Evolutionary conservation across 2,797 vertebrate species (phyloP), one percentile per base, ranked within the genome.

Genomic region (Eleutherodactylus coqui): DNA sequence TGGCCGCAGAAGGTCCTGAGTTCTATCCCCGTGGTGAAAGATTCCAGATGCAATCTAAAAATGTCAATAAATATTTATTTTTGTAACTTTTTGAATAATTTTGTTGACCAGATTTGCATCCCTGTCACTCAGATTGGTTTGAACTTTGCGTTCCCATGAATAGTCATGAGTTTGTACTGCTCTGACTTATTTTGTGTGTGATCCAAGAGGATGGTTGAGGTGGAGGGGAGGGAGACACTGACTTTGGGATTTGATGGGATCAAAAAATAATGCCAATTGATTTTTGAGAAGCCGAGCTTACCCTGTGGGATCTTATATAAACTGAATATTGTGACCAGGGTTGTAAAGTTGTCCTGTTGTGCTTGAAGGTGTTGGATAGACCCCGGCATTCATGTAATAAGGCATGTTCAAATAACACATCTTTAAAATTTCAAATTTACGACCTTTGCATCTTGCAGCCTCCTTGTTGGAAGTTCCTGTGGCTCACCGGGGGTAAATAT

Each of bases 361-460:
- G 60, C 34, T 17, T 34, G 32, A 10, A 24, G 53, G 38, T 41
- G 55, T 62, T 1, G 41, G 45, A 85, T 58, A 36, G 67, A 79
- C 60, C 47, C 29, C 24, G 16, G 24, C 75, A 67, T 79, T 70
- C 34, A 85, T 67, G 27, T 38, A 32, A 69, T 49, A 32, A 21
- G 45, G n/a, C 75, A 43, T 41, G 9, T 78, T 51, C 19, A 67
- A 85, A 58, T 70, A 43, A 69, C 53, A 85, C 38, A 55, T 85
- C 60, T 78, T 85, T 32, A 85, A 2, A 32, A 19, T 51, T 27
- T 38, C 7, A 41, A 29, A 85, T 78, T 78, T 78, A 85, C 27
- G 45, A 43, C 9, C 75, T 8, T 21, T 29, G 83, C 32, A 38
- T 14, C 73, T 36, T 32, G 16, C 55, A 19, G 53, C 11, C 72